Conservation (phyloP, 1,140 invertebrate genomes). For the Drosophila orena region DNA sequence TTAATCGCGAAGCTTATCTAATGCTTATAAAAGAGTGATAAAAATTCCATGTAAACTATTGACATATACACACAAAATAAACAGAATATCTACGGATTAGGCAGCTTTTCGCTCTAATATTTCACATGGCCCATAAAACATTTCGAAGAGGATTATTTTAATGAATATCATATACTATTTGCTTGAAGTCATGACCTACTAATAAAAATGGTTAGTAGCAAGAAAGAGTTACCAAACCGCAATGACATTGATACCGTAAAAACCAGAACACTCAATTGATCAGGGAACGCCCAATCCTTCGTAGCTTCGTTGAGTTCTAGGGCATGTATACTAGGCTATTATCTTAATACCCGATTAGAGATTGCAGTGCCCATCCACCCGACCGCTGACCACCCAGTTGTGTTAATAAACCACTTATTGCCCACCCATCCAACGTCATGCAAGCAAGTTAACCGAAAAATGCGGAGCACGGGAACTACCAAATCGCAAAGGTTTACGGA, state of each 20-base stretch:
- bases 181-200: not conserved
- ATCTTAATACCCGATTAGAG: slow-evolving; percentile 22
- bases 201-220: too few species aligned
- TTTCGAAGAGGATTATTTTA: too few species aligned
- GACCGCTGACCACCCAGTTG: slow-evolving; percentile 17
- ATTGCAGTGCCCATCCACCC: slow-evolving; percentile 28
- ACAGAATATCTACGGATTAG: not conserved
- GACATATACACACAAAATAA: slow-evolving; percentile 20
- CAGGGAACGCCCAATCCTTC: not conserved
- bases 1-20: slow-evolving; percentile 43
- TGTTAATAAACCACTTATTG: slow-evolving; percentile 33
- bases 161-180: too few species aligned
- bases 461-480: slow-evolving; percentile 38
- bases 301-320: not conserved
- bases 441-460: slow-evolving; percentile 40
- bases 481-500: slow-evolving; percentile 37
- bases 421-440: slow-evolving; percentile 29
- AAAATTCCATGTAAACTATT: slow-evolving; percentile 34
- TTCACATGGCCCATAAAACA: not conserved
- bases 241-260: not conserved
- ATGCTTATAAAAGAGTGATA: slow-evolving; percentile 49
- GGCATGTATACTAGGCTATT: slow-evolving; percentile 10
- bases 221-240: not conserved
- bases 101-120: not conserved
- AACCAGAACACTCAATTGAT: not conserved